Base-by-base conservation (phyloP, 2,888 invertebrate species). In the Emmelina monodactyla region DNA sequence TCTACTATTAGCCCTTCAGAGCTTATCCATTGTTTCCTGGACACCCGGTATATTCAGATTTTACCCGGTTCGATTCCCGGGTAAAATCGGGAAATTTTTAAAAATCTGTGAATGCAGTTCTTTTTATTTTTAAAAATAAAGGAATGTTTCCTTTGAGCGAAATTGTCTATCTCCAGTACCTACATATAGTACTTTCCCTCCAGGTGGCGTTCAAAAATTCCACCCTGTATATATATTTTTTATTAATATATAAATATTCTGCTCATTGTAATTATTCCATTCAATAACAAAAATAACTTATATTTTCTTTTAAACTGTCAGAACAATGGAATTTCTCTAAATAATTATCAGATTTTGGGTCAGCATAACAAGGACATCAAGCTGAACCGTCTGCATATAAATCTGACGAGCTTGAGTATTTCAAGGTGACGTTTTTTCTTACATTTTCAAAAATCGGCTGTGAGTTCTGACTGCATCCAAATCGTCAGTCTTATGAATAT, bases 321-420 rank as follows among this genome's bases (percentile, higher is more conserved):
- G 28, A 34, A 14, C 15, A 28, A 28, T 3, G 13, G 25, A 28
- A 16, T 34, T 25, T 28, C 34, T 33, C 30, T 30, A 36, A 22
- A 33, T 37, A 33, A 37, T 29, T 15, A 30, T 22, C 37, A 37
- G 37, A 37, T 37, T 37, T 33, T 37, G 33, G 16, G 22, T 28
- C 30, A 37, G 30, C 30, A 19, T 19, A 22, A 16, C 30, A n/a
- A 30, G 37, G 14, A 34, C 37, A 29, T 33, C 7, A 37, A 32
- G 33, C 16, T 15, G 31, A 35, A 35, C 30, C 30, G 16, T 35
- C 14, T 35, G 16, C 30, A 35, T 30, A 1, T 16, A 22, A 35
- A 32, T 33, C 33, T 37, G 37, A 37, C 33, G 33, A 29, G 37
- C 37, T 37, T 5, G 30, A 37, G 33, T 33, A 33, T 37, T 37